Conservation (phyloP, 2,797 vertebrate genomes). For the Sylvilagus floridanus region DNA sequence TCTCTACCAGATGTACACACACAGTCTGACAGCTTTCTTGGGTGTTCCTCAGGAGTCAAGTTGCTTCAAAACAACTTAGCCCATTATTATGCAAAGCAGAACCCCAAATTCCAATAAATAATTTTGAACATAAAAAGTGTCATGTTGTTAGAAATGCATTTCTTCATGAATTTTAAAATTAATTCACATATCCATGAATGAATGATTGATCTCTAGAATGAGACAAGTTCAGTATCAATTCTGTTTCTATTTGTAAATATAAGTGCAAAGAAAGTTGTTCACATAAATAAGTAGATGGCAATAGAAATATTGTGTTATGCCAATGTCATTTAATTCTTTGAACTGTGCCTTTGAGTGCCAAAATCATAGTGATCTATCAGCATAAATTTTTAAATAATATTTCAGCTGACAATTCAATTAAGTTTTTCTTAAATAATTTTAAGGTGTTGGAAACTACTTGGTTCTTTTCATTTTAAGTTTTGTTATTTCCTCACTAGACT, state of each 20-base stretch:
- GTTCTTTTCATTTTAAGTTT: background rate
- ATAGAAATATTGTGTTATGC: background rate
- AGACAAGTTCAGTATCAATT: conserved; percentile 14
- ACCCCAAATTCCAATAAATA: background rate
- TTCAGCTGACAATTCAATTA: conserved; percentile 60
- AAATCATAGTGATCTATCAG: background rate
- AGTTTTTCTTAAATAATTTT: conserved; percentile 64
- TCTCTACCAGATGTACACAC: background rate
- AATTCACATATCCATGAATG: background rate
- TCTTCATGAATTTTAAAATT: conserved; percentile 38
- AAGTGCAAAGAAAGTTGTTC: conserved; percentile 50
- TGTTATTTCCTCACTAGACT: conserved; percentile 41
- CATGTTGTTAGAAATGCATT: background rate
- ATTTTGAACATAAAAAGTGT: background rate
- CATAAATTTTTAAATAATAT: conserved; percentile 46
- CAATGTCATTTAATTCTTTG: conserved; percentile 47
- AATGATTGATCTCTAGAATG: background rate
- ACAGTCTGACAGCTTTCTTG: background rate
- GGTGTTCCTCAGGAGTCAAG: background rate
- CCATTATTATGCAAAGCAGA: background rate
- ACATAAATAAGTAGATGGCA: conserved; percentile 43
- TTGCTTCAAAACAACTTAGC: conserved; percentile 10
- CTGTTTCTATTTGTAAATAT: background rate
- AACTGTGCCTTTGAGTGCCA: conserved; percentile 47
- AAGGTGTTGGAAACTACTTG: background rate